These are phyloP conservation scores for Garrulus glandarius DNA, from an alignment of 2,797 vertebrate genomes.

Conservation along the genomic window DNA sequence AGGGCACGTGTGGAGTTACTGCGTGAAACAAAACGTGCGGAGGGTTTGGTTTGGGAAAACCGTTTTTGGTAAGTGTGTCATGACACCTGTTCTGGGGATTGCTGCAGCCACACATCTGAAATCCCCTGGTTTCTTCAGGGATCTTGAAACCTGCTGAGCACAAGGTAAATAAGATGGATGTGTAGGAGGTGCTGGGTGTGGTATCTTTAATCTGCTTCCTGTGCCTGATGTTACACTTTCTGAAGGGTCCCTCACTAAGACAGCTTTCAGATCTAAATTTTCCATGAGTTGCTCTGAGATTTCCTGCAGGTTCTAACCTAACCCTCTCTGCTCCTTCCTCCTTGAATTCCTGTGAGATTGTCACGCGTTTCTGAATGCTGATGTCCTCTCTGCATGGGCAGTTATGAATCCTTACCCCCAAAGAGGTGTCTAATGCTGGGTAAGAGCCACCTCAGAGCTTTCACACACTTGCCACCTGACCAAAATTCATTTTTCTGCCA, in stretches of 20 bases:
- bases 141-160: neutral
- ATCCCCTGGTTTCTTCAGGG: neutral
- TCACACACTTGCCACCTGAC: neutral
- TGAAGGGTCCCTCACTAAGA: neutral
- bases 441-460: neutral
- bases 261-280: neutral
- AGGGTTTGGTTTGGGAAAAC: neutral
- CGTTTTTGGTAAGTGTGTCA: neutral
- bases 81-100: neutral
- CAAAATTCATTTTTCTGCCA: neutral
- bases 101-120: neutral
- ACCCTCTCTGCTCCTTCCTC: neutral
- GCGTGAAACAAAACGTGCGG: neutral
- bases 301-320: neutral
- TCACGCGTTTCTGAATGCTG: neutral
- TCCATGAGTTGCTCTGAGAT: neutral
- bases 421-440: rapidly evolving
- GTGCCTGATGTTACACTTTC: neutral
- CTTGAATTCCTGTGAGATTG: neutral
- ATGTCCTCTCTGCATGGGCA: neutral
- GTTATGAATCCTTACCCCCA: neutral
- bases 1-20: neutral
- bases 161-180: neutral
- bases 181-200: neutral
- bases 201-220: rapidly evolving